A percentile compares a stretch with the other conserved stretches of the same genome.
Evolutionary conservation across 2,797 vertebrate species (phyloP).

Genomic region (Tamandua tetradactyla): DNA sequence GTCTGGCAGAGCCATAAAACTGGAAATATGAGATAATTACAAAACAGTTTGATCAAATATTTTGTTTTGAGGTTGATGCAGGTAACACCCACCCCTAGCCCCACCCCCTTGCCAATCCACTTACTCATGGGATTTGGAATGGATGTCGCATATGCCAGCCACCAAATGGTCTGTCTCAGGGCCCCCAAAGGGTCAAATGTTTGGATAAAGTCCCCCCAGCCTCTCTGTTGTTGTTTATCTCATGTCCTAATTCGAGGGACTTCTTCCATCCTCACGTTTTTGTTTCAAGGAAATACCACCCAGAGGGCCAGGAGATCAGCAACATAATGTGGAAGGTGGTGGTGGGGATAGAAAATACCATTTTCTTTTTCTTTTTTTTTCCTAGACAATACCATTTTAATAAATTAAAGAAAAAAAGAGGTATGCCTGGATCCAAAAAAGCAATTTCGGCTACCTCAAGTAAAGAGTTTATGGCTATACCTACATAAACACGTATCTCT

Average conservation of each 20-base stretch:
- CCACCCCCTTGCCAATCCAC: slow-evolving; percentile 65
- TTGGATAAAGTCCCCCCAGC: slow-evolving; percentile 77
- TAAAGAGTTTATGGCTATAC: not conserved
- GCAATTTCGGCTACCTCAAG: not conserved
- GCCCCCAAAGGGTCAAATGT: slow-evolving; percentile 75
- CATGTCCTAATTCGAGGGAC: slow-evolving; percentile 72
- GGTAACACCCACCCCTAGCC: not conserved
- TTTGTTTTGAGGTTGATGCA: slow-evolving; percentile 19
- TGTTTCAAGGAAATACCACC: slow-evolving; percentile 73
- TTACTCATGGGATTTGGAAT: slow-evolving; percentile 77
- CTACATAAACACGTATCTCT: not conserved
- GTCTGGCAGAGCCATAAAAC: not conserved
- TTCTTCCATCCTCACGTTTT: slow-evolving; percentile 73
- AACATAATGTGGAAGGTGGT: not conserved
- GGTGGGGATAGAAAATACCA: not conserved
- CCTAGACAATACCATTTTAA: not conserved
- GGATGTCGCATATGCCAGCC: slow-evolving; percentile 82
- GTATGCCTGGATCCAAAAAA: not conserved
- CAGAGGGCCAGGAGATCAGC: slow-evolving; percentile 57
- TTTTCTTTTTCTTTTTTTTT: too few relatives aligned
- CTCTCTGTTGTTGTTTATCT: slow-evolving; percentile 82
- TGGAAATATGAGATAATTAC: not conserved
- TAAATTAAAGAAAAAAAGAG: not conserved
- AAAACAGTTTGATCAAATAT: slow-evolving; percentile 14
- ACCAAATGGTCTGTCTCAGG: slow-evolving; percentile 85